These are phyloP conservation scores for Sus scrofa DNA, from an alignment of 2,113 vertebrate species.

Conservation along the genomic window T2T-Sscrofa CM000820.6:128606001-128606500, in stretches of 20 bases:
- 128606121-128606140: too few relatives aligned
- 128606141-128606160: too few relatives aligned
- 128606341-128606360: neutral
- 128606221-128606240: too few relatives aligned
- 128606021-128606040: neutral
- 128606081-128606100: too few relatives aligned
- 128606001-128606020: neutral
- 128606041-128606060: neutral
- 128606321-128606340: neutral
- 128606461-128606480: slow-evolving; percentile 54
- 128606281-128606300: too few relatives aligned
- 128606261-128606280: too few relatives aligned
- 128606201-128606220: too few relatives aligned
- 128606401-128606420: neutral
- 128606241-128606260: too few relatives aligned
- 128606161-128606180: too few relatives aligned
- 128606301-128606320: too few relatives aligned
- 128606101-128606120: too few relatives aligned
- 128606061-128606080: neutral
- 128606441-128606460: slow-evolving; percentile 41
- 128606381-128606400: neutral
- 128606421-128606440: neutral
- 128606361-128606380: neutral
- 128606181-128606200: too few relatives aligned
- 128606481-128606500: slow-evolving; percentile 57